Conservation (phyloP, 2,113 vertebrate genomes). For the Anolis sagrei region DNA sequence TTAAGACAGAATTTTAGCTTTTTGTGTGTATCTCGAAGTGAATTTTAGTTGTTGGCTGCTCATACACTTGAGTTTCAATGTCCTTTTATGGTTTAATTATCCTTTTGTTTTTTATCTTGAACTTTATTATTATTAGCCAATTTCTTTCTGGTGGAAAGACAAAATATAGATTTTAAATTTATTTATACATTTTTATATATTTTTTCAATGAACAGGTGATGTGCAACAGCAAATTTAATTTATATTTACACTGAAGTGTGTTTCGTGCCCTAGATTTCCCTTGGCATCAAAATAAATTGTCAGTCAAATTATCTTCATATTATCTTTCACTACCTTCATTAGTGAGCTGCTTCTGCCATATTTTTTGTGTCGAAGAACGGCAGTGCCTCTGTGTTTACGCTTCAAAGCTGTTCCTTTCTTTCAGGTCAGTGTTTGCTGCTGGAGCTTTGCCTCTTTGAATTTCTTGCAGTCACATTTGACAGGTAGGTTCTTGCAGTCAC, state of each 20-base stretch:
- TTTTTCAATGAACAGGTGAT: slow-evolving; percentile 16
- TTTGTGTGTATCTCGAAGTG: neutral
- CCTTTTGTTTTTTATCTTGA: no score
- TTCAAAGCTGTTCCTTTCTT: neutral
- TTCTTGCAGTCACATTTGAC: neutral
- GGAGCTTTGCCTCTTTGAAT: neutral
- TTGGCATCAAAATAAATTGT: slow-evolving; percentile 24
- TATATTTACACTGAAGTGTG: slow-evolving; percentile 3
- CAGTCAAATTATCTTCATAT: neutral
- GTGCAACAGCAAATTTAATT: slow-evolving; percentile 25
- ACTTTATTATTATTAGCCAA: no score
- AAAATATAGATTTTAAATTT: no score
- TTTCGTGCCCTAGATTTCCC: slow-evolving; percentile 42
- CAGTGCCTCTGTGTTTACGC: neutral
- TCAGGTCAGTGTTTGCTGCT: neutral
- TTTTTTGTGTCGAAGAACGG: neutral
- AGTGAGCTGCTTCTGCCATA: neutral
- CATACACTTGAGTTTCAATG: neutral
- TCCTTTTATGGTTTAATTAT: no score
- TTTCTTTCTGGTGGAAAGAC: no score
- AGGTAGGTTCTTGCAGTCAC: neutral
- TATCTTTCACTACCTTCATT: slow-evolving; percentile 38
- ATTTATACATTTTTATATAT: no score
- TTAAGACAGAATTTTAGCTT: neutral
- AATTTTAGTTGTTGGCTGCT: neutral